Evolutionary conservation across 2,113 vertebrate genomes (phyloP), one percentile per base, ranked within the genome.

Genomic region (Empidonax traillii): DNA sequence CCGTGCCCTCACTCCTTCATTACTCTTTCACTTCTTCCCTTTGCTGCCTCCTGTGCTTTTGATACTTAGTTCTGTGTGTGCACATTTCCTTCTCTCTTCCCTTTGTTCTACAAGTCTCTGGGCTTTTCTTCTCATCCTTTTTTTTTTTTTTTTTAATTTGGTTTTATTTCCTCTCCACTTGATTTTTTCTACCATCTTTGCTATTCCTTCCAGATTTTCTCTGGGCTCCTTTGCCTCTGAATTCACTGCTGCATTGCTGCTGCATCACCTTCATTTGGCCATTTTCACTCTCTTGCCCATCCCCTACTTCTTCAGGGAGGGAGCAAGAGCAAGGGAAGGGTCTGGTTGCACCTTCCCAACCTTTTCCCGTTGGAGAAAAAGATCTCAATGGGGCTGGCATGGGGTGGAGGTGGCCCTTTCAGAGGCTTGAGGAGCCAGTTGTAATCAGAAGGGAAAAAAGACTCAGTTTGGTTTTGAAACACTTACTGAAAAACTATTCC

Each of bases 21-120:
- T 62, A 52, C n/a, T 84, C 85, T 90, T 89, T 87, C 75, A 86
- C 81, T 90, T 74, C 62, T 85, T 46, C 86, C 55, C 39, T 74
- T 46, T 33, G 2, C 31, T 21, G 62, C 59, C 63, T 82, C 71
- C 52, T 41, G 25, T 39, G 88, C 73, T 85, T 95, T 94, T 93
- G 83, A 95, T 61, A 87, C 77, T 72, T 8, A 0, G 0, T 51
- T 66, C 85, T 89, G 56, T 37, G 15, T n/a, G 24, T 1, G 1
- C 39, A 35, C 35, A 4, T 84, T 73, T 93, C 69, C 23, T 96
- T 77, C 78, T 33, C 9, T 12, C n/a, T 41, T n/a, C 67, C 43
- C 89, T 96, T 97, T 97, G 76, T 95, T 86, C 73, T 82, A 30
- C 35, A 30, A 56, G 30, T 76, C 56, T 77, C 79, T 33, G 10